Evolutionary conservation across 2,888 invertebrate genomes (phyloP).

Genomic region (Campaea margaritaria): DNA sequence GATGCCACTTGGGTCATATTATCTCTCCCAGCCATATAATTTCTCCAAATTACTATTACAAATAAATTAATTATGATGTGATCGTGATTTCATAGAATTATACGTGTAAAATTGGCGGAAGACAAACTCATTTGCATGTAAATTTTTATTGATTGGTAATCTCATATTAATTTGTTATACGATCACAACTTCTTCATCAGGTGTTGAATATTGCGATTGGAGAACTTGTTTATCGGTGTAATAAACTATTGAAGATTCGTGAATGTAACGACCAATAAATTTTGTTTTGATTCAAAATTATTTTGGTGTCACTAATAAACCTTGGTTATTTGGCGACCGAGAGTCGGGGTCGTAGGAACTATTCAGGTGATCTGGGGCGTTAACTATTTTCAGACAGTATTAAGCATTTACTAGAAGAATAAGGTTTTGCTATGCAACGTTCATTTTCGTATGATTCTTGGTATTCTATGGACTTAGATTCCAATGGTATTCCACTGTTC

Average conservation of each 20-base stretch:
- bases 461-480: too few relatives aligned
- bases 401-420: too few relatives aligned
- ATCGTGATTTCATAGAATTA: conserved; percentile 36
- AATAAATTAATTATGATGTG: conserved; percentile 15
- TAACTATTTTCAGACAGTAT: too few relatives aligned
- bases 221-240: conserved; percentile 40
- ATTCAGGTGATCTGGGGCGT: too few relatives aligned
- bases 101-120: conserved; percentile 52
- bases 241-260: conserved; percentile 22
- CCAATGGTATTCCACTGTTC: too few relatives aligned
- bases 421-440: too few relatives aligned
- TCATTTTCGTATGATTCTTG: too few relatives aligned
- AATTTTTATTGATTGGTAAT: conserved; percentile 59
- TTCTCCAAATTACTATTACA: conserved; percentile 8
- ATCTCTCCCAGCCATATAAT: not conserved
- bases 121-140: conserved; percentile 58
- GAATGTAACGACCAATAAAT: conserved; percentile 1
- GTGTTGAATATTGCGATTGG: conserved; percentile 44
- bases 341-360: too few relatives aligned
- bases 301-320: not conserved
- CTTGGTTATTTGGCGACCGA: not conserved
- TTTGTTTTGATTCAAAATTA: conserved; percentile 1
- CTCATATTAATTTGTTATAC: conserved; percentile 61
- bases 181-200: conserved; percentile 46
- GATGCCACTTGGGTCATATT: too few relatives aligned